Base-by-base conservation (phyloP, 2,113 vertebrate genomes). In the Brachypodius melanocephalos region DNA sequence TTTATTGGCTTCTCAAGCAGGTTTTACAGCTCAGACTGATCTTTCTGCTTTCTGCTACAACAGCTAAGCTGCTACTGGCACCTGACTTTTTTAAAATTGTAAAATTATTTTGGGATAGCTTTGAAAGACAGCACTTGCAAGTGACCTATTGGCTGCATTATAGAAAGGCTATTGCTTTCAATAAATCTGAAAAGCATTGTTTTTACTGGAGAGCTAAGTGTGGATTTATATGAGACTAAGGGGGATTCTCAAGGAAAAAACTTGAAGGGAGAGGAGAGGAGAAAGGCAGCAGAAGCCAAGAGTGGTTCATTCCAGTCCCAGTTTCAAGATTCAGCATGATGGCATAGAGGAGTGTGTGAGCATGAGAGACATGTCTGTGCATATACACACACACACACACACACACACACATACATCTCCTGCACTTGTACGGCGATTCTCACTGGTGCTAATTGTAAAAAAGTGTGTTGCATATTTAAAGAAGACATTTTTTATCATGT, bases 301-400 rank as follows among this genome's bases (percentile, higher is more conserved):
- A 68, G 3, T 45, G 18, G 42, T 79, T 87, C 16, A 43, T 67
- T 52, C 34, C 15, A 63, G 6, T 55, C 38, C 26, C 12, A 18
- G 25, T 59, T 77, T 79, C 24, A 40, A 40, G 52, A 49, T 82
- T 40, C 28, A 68, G 21, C 14, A 4, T 55, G n/a, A 32, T 46
- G 20, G 8, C 15, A 11, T 8, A 29, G 36, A 25, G 29, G 32
- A 72, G 24, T 51, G 26, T 49, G 46, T 25, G n/a, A 61, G 7
- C 31, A 25, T 57, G 48, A 48, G 17, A 42, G 40, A 54, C 2
- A 21, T 7, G 10, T 16, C 13, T 34, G 7, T 49, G 8, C 26
- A 8, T 54, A 49, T 32, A 17, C 24, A 17, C 6, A 42, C 10
- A 21, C 3, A 18, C 1, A 5, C 1, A 18, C 1, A 18, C 17